A percentile compares a stretch with the other conserved stretches of the same genome.
Evolutionary conservation across 2,797 vertebrate species (phyloP).

Genomic region (Apogon talboti): DNA sequence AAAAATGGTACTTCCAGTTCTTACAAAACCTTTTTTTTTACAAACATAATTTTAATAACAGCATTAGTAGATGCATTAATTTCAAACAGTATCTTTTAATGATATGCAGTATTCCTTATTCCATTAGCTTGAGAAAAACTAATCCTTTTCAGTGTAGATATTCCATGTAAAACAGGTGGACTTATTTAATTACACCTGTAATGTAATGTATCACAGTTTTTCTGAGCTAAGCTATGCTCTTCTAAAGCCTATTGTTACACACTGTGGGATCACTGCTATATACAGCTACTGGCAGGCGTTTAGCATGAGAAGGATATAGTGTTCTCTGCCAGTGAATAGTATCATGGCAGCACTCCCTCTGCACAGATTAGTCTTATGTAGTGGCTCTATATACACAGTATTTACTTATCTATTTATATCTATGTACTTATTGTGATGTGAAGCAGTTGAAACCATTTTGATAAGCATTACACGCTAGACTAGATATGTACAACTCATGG

Average conservation of each 20-base stretch:
- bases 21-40: neutral
- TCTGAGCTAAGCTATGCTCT: neutral
- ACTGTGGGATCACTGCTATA: conserved; percentile 1
- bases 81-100: neutral
- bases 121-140: conserved; percentile 8
- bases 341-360: neutral
- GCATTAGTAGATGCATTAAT: neutral
- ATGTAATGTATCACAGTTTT: conserved; percentile 16
- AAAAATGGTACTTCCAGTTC: neutral
- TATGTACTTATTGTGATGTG: conserved; percentile 6
- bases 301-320: conserved; percentile 5
- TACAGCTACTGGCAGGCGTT: conserved; percentile 24
- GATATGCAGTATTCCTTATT: neutral
- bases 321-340: conserved; percentile 30
- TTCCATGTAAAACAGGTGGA: conserved; percentile 11
- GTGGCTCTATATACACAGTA: conserved; percentile 1
- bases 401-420: no score
- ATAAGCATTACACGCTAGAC: neutral
- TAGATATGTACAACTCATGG: neutral
- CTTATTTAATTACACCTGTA: conserved; percentile 15
- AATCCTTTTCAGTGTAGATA: neutral
- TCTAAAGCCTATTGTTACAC: conserved; percentile 20
- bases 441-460: conserved; percentile 15
- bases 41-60: neutral
- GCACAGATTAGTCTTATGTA: neutral